These are phyloP conservation scores for Petrocephalus microphthalmus DNA, from an alignment of 2,113 vertebrate species.

Conservation along the genomic window DNA sequence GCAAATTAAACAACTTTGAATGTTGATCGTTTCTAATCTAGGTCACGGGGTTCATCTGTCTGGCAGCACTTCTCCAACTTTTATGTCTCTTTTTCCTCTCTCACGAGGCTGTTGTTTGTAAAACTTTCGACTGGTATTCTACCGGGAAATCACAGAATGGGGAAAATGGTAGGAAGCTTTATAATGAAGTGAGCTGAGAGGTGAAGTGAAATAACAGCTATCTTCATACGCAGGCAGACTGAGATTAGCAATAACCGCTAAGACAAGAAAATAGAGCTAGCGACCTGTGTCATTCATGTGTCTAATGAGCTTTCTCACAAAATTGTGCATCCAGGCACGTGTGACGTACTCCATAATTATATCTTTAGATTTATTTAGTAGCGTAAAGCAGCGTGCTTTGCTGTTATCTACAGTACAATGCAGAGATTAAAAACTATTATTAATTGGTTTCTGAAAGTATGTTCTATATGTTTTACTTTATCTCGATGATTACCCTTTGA, in stretches of 20 bases:
- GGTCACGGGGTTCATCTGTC: conserved; percentile 39
- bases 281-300: conserved; percentile 31
- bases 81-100: conserved; percentile 32
- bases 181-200: conserved; percentile 37
- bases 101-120: conserved; percentile 33
- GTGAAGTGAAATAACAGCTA: conserved; percentile 37
- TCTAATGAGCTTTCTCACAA: conserved; percentile 39
- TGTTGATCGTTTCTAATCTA: conserved; percentile 43
- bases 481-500: neutral
- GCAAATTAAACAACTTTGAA: conserved; percentile 37
- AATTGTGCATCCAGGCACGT: conserved; percentile 20
- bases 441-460: neutral
- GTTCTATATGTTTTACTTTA: neutral
- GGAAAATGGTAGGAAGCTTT: conserved; percentile 31
- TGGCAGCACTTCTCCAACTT: conserved; percentile 32
- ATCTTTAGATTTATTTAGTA: conserved; percentile 35
- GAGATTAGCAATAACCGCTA: conserved; percentile 25
- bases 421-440: conserved; percentile 17
- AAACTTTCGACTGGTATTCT: conserved; percentile 39
- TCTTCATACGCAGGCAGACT: conserved; percentile 33
- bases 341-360: conserved; percentile 25
- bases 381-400: neutral
- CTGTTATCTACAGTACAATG: conserved; percentile 23
- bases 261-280: conserved; percentile 13
- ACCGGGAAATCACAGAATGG: conserved; percentile 36